Base-by-base conservation (phyloP, 2,797 vertebrate genomes). In the Trachurus trachurus region DNA sequence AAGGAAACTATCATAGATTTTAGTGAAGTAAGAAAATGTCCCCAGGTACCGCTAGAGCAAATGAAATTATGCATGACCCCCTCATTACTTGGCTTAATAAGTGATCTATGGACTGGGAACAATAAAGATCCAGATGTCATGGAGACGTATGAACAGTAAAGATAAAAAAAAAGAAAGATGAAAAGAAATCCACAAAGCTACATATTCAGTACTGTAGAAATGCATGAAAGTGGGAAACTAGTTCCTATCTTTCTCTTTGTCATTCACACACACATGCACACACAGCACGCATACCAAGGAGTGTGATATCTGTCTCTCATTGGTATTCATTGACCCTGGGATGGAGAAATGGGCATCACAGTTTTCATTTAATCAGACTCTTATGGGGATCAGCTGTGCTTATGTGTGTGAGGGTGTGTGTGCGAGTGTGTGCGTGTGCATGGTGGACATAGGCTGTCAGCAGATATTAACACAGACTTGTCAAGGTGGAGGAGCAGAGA, bases 311-410 rank as follows among this genome's bases (percentile, higher is more conserved):
- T 91, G 89, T 82, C 87, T 88, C 95, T 97, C 94, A 96, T 97
- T 98, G 95, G 90, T 97, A 97, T 98, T 97, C 95, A 96, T 97
- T 96, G 96, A 96, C 90, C 95, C 89, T 81, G 89, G 90, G 91
- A 95, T 96, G 88, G 94, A 79, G 87, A 96, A 96, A 97, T 96
- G 94, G 95, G 92, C 95, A 96, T 96, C 95, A 91, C 89, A 85
- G 93, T 94, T 95, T 96, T 97, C 95, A 97, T 98, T 98, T 96
- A 97, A 97, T 97, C 96, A 97, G 93, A 90, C 92, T 95, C 93
- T 96, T 95, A 94, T 89, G 93, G 90, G 87, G 94, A 96, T 93
- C 87, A 83, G 80, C 74, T 90, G 67, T 61, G 54, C 47, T 60
- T 21, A 16, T 60, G 73, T 82, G 78, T 44, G 60, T 19, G 52